Evolutionary conservation across 92 coral and sea anemone species (phyloP).

Genomic region (Phymanthus crucifer): DNA sequence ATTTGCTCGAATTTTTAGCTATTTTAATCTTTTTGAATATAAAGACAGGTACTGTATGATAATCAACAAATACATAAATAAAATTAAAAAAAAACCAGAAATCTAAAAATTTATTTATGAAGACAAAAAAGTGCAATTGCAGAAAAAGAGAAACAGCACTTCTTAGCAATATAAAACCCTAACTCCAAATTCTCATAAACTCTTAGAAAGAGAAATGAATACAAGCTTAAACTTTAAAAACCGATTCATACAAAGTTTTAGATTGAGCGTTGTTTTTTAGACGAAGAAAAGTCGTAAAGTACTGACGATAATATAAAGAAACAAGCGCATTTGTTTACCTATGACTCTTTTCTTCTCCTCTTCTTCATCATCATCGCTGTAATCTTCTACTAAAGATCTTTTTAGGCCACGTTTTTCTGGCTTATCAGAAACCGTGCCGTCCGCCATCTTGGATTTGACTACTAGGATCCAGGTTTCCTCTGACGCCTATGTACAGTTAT

Average conservation of each 20-base stretch:
- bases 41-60: no score
- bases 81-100: no score
- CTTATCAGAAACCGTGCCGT: conserved; percentile 33
- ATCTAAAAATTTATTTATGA: no score
- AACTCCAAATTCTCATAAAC: background rate
- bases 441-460: conserved; percentile 70
- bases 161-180: no score
- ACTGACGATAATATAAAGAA: no score
- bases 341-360: conserved; percentile 79
- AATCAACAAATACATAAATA: no score
- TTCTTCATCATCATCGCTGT: conserved; percentile 98
- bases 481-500: background rate
- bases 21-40: background rate
- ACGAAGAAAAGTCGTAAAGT: no score
- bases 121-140: background rate
- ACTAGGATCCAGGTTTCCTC: background rate
- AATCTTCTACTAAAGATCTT: conserved; percentile 92
- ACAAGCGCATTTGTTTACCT: conserved; percentile 54
- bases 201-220: background rate
- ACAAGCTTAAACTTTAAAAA: no score
- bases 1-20: background rate
- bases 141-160: no score
- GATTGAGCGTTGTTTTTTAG: no score
- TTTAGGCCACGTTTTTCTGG: conserved; percentile 72
- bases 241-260: no score